Base-by-base conservation (phyloP, 2,888 invertebrate genomes). In the Philonicus albiceps region DNA sequence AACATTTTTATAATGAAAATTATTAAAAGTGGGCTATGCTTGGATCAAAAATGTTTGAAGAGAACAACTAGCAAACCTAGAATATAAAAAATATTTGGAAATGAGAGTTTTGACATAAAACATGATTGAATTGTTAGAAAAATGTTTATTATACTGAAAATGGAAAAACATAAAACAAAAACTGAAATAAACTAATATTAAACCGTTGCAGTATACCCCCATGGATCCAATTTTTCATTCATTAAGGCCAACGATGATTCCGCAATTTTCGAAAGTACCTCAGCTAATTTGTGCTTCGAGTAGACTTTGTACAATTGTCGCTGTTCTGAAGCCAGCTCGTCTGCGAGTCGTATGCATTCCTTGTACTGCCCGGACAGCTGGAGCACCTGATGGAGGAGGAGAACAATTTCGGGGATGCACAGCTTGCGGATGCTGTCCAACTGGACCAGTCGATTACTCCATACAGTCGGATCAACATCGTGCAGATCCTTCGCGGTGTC, bases 391-490 rank as follows among this genome's bases (percentile, higher is more conserved):
- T 97, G 94, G 40, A 98, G 93, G 49, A 98, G 93, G 87, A 97
- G 93, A 6, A 95, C 94, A 85, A 97, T 93, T 93, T 98, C 96
- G 1, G 98, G 98, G 89, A 98, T 95, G 90, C 97, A 97, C 27
- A 96, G 93, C 88, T 95, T 94, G 80, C 98, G 94, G 74, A 98
- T 93, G 89, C 96, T 94, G 85, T 95, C 94, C 91, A 97, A 92
- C 91, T 97, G 96, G 86, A 91, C 78, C 81, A 88, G 87, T 0
- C 93, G 91, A 89, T 95, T 94, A 8, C 93, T 91, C 89, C 97
- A 94, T 55, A 93, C 93, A 27, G 91, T 89, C 73, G 91, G 92
- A 81, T 94, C 93, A 27, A 93, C 89, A 74, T 91, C 90, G n/a
- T 90, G 89, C 0, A 93, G 93, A 87, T 93, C 93, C 85, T 93